Evolutionary conservation across 2,888 invertebrate species (phyloP).

Genomic region (Pachycephus smyrnensis): DNA sequence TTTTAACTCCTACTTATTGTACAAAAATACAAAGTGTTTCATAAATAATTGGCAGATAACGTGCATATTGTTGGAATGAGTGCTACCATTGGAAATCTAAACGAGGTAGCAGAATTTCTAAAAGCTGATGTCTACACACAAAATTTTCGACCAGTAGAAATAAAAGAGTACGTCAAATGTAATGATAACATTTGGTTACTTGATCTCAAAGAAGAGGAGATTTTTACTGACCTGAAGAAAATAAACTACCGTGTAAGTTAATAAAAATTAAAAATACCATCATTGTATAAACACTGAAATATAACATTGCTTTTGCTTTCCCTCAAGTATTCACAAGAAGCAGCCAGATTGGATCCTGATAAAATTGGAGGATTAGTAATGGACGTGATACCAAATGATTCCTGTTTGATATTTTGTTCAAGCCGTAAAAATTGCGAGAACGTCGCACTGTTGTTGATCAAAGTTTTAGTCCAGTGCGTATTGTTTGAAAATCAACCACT

Average conservation of each 20-base stretch:
- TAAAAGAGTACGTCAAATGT: constrained; percentile 86
- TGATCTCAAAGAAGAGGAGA: constrained; percentile 69
- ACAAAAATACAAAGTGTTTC: constrained; percentile 8
- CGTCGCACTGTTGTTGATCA: constrained; percentile 82
- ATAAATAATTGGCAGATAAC: constrained; percentile 65
- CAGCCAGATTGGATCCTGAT: constrained; percentile 80
- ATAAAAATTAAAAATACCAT: neutral
- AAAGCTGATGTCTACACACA: constrained; percentile 84
- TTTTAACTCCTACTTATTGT: neutral
- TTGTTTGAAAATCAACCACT: neutral
- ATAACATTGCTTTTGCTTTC: neutral
- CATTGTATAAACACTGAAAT: neutral
- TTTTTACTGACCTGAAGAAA: constrained; percentile 69
- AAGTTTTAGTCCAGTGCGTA: constrained; percentile 67
- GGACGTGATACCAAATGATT: constrained; percentile 83
- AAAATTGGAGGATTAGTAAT: constrained; percentile 81
- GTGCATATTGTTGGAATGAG: constrained; percentile 97
- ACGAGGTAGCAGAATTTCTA: constrained; percentile 84
- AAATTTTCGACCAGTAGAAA: constrained; percentile 89
- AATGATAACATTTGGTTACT: constrained; percentile 73
- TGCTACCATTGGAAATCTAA: constrained; percentile 93
- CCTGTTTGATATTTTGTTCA: constrained; percentile 93
- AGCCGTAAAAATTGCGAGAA: constrained; percentile 94
- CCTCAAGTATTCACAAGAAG: constrained; percentile 73
- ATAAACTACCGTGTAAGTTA: constrained; percentile 69